Base-by-base conservation (phyloP, 2,113 vertebrate species). In the Oophaga pumilio region DNA sequence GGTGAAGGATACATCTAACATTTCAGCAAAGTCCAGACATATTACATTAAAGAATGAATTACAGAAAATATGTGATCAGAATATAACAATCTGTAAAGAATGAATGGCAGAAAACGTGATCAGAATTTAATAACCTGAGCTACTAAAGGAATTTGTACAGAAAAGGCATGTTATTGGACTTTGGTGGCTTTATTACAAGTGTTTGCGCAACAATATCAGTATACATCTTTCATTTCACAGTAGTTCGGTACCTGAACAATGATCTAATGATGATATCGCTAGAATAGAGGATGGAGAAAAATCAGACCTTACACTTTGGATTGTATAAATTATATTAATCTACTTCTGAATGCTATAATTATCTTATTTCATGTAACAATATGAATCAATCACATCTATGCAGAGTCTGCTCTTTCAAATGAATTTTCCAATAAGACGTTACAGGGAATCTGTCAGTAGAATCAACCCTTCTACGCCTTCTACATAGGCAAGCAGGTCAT, bases 151-250 rank as follows among this genome's bases (percentile, higher is more conserved):
- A 82, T 12, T 49, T 24, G 4, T 66, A 60, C 33, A 1, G 33
- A 24, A 62, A 17, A 62, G 14, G 1, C 9, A n/a, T 1, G 81
- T 69, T 53, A 68, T 64, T 53, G 22, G 14, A 68, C 60, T 68
- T 82, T 82, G 59, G 80, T 22, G n/a, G 28, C 56, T 82, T 68
- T 82, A 82, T 82, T 82, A 50, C 33, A 64, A 24, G 26, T 52
- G 33, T 82, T 53, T 69, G 50, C n/a, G 69, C 81, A 53, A 53
- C n/a, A 69, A 17, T 53, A 83, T n/a, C 62, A 53, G 43, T 13
- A 82, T 66, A 69, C 12, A 15, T 10, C 64, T 83, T 83, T 5
- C 20, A 83, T 68, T 83, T 83, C 66, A 69, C n/a, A 43, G 62
- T 53, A 26, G 15, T 8, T 82, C 64, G 33, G 33, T 64, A 14